Evolutionary conservation across 92 coral and sea anemone species (phyloP).

Genomic region (Heliopora coerulea): DNA sequence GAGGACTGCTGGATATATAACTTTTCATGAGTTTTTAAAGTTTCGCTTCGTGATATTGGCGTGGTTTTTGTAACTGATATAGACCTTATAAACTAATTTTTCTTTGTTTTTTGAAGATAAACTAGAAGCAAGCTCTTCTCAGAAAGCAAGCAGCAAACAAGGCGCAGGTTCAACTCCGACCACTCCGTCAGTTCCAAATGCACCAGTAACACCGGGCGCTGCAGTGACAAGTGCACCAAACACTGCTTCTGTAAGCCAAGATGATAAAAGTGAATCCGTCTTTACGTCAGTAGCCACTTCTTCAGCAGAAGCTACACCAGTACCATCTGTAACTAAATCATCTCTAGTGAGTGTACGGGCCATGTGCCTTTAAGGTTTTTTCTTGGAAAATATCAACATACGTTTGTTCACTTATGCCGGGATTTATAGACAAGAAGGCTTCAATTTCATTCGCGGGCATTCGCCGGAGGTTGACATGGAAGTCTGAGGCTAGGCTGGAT

Average conservation of each 20-base stretch:
- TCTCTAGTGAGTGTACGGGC: neutral
- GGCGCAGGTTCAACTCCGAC: conserved; percentile 21
- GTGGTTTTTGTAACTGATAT: no score
- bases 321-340: conserved; percentile 11
- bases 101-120: conserved; percentile 57
- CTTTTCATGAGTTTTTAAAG: no score
- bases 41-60: no score
- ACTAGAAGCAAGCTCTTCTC: conserved; percentile 83
- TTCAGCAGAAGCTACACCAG: conserved; percentile 10
- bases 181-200: conserved; percentile 27
- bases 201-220: neutral
- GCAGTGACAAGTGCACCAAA: conserved; percentile 16
- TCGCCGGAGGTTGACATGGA: no score
- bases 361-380: no score
- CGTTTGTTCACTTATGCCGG: no score
- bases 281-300: conserved; percentile 43
- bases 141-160: conserved; percentile 24
- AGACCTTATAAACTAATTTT: no score
- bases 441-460: no score
- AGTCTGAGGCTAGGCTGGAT: no score
- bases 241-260: conserved; percentile 5
- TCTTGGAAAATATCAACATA: no score
- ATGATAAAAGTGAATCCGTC: conserved; percentile 10
- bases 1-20: no score
- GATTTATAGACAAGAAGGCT: no score